Conservation (phyloP, 2,797 vertebrate genomes). For the Cryptoblepharus egeriae region DNA sequence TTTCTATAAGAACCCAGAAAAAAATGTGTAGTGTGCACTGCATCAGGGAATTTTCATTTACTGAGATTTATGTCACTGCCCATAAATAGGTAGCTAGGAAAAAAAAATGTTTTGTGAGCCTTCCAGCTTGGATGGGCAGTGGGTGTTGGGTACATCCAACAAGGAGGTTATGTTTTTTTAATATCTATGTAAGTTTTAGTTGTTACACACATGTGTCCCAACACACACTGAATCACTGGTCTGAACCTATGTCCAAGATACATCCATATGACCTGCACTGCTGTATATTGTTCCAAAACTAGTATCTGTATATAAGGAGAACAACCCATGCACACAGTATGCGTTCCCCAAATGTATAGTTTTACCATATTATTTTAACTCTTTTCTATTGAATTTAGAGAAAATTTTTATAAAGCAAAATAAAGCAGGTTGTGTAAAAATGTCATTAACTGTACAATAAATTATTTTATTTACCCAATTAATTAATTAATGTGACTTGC, state of each 20-base stretch:
- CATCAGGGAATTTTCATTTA: background rate
- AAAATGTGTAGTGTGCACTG: background rate
- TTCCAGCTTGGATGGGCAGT: background rate
- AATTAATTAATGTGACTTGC: slow-evolving; percentile 22
- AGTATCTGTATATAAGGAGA: slow-evolving; percentile 16
- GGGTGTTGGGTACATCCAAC: background rate
- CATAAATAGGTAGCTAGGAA: background rate
- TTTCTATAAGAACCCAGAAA: background rate
- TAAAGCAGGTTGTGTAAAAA: slow-evolving; percentile 28
- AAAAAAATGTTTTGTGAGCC: no score
- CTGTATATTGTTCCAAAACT: slow-evolving; percentile 14
- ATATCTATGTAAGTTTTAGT: background rate
- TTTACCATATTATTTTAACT: slow-evolving; percentile 35
- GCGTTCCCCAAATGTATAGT: slow-evolving; percentile 35
- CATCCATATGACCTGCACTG: slow-evolving; percentile 1
- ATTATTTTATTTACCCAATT: no score
- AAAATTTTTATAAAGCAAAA: slow-evolving; percentile 36
- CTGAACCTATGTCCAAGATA: background rate
- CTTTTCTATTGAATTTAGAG: slow-evolving; percentile 51
- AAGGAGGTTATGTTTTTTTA: background rate
- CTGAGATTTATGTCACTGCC: background rate
- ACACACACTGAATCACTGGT: background rate
- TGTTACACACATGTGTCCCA: no score
- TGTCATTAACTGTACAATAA: slow-evolving; percentile 38
- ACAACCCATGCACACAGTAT: slow-evolving; percentile 34